Base-by-base conservation (phyloP, 2,888 invertebrate genomes). In the Synanthedon vespiformis region DNA sequence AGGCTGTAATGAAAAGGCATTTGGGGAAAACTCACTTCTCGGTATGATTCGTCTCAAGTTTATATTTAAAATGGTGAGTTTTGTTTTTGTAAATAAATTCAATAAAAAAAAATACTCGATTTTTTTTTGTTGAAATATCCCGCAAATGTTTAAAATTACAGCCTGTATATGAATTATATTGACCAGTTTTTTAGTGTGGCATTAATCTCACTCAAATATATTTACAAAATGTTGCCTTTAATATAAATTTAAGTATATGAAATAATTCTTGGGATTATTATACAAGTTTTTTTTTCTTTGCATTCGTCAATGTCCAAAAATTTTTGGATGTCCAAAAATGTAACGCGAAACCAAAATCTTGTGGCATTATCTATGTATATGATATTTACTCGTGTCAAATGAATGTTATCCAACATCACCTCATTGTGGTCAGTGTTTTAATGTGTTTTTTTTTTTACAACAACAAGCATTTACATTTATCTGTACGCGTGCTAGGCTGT, bases 361-460 rank as follows among this genome's bases (percentile, higher is more conserved):
- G 71, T 75, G 79, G 83, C 81, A 80, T 81, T 83, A 34, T 34
- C 8, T 34, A 34, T 34, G 6, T 34, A 34, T 34, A 34, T 34
- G 22, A 22, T 34, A 3, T 34, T 10, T 34, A 80, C 74, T 66
- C 61, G 65, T 61, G 63, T 64, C 62, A 68, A 60, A 65, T 58
- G 58, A 54, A 66, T 61, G 72, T 22, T 22, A 72, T 67, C 70
- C 34, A 63, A 64, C 64, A 68, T 74, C 78, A 83, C 82, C 84
- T 84, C 84, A 78, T 72, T 59, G 68, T 72, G 86, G 85, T 81
- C 86, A 86, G 86, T 83, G 68, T 77, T 70, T 64, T 57, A 65
- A 68, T 69, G 71, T 67, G 55, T 64, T 69, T 61, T 73, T 69
- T 71, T 68, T 56, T 63, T 68, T 61, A 73, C 74, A n/a, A 67